These are phyloP conservation scores for Tachina fera DNA, from an alignment of 2,888 invertebrate genomes.

Conservation along the genomic window DNA sequence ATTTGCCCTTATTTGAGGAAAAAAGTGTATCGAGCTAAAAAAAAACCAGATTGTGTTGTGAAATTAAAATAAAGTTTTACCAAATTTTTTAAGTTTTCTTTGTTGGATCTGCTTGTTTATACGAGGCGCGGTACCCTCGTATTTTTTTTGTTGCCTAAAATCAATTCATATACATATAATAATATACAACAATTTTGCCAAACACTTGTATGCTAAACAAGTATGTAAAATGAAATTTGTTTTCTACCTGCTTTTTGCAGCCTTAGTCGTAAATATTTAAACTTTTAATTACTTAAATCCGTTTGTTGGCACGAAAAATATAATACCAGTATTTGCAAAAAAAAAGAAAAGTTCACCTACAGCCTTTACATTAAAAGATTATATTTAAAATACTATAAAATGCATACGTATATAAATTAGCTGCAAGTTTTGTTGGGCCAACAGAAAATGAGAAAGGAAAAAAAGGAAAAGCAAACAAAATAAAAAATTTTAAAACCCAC, in stretches of 20 bases:
- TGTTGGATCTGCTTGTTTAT: too few relatives aligned
- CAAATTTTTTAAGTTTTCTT: too few relatives aligned
- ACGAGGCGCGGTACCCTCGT: too few relatives aligned
- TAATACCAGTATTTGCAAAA: background rate
- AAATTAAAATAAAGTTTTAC: too few relatives aligned
- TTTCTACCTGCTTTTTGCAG: too few relatives aligned
- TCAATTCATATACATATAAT: background rate
- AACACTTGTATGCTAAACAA: background rate
- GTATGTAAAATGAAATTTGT: background rate
- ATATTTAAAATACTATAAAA: constrained; percentile 9
- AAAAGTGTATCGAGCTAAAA: too few relatives aligned
- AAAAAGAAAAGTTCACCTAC: constrained; percentile 14
- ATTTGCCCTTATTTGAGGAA: too few relatives aligned
- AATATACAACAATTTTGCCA: background rate
- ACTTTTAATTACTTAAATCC: constrained; percentile 65
- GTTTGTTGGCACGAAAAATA: constrained; percentile 46
- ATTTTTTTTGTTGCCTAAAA: too few relatives aligned
- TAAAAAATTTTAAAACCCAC: background rate
- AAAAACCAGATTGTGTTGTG: too few relatives aligned
- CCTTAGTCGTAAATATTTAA: constrained; percentile 48
- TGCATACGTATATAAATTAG: constrained; percentile 24
- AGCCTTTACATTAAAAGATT: constrained; percentile 19
- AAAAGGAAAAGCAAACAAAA: background rate
- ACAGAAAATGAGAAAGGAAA: constrained; percentile 6
- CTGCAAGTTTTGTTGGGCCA: constrained; percentile 40